Conservation (phyloP, 1,140 invertebrate species). For the Cephus cinctus region DNA sequence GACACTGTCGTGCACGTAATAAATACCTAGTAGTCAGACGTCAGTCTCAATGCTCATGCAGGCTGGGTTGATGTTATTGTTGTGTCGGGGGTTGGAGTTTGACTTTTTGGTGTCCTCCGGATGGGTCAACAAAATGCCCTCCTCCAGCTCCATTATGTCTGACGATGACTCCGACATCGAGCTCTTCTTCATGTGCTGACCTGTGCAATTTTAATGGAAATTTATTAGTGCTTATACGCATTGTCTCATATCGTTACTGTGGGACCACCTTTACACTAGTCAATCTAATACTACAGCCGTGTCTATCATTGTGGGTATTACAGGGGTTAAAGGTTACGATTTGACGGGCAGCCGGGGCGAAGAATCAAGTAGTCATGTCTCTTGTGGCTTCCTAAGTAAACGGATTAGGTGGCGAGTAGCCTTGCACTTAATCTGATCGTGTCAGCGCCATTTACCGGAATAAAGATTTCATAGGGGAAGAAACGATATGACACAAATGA, state of each 20-base stretch:
- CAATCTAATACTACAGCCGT: too few species aligned
- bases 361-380: constrained; percentile 10
- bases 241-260: too few species aligned
- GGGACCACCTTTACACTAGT: too few species aligned
- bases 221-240: too few species aligned
- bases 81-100: constrained; percentile 83
- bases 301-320: too few species aligned
- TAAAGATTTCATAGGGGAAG: too few species aligned
- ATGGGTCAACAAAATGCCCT: constrained; percentile 77
- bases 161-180: constrained; percentile 91
- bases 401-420: constrained; percentile 14
- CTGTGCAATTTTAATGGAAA: constrained; percentile 49
- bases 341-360: constrained; percentile 5
- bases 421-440: constrained; percentile 5
- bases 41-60: constrained; percentile 91
- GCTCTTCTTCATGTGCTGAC: constrained; percentile 87
- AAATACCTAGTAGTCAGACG: constrained; percentile 92
- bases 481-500: too few species aligned
- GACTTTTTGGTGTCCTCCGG: constrained; percentile 73
- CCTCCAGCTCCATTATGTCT: constrained; percentile 93
- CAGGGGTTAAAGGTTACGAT: too few species aligned
- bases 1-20: too few species aligned
- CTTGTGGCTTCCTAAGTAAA: constrained; percentile 19
- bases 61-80: constrained; percentile 79
- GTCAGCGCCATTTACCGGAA: too few species aligned